These are phyloP conservation scores for Barbus barbus DNA, from an alignment of 2,113 vertebrate species.

Conservation along the genomic window DNA sequence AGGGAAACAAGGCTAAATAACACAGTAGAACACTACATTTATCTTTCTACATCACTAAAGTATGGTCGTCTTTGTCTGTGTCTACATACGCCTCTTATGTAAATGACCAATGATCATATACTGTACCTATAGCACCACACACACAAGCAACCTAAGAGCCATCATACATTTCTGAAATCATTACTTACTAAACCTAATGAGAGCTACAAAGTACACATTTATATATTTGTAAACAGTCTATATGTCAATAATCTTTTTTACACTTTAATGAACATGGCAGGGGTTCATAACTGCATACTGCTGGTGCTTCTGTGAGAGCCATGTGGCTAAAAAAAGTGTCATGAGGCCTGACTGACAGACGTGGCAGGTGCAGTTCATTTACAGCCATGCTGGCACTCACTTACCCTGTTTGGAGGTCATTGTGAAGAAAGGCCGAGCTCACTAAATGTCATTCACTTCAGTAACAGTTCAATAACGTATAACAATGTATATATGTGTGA, in stretches of 20 bases:
- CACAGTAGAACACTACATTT: no score
- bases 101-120: no score
- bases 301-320: slow-evolving; percentile 46
- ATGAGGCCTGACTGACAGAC: slow-evolving; percentile 55
- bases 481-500: background rate
- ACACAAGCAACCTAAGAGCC: no score
- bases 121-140: no score
- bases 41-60: no score
- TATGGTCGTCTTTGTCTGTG: no score
- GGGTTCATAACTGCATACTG: background rate
- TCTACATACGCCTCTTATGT: no score
- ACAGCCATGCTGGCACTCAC: slow-evolving; percentile 48
- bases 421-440: slow-evolving; percentile 22
- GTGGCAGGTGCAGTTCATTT: slow-evolving; percentile 70
- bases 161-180: no score
- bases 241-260: background rate
- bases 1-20: no score
- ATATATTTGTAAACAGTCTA: background rate
- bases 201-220: background rate
- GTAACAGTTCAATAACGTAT: background rate
- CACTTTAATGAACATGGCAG: background rate
- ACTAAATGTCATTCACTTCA: slow-evolving; percentile 14
- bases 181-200: no score
- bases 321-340: slow-evolving; percentile 65
- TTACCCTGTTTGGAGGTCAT: slow-evolving; percentile 6